A percentile compares a stretch with the other conserved stretches of the same genome.
phyloP scores from a whole-genome alignment of 2,888 invertebrate species.

The Chrysina gloriosa region DNA sequence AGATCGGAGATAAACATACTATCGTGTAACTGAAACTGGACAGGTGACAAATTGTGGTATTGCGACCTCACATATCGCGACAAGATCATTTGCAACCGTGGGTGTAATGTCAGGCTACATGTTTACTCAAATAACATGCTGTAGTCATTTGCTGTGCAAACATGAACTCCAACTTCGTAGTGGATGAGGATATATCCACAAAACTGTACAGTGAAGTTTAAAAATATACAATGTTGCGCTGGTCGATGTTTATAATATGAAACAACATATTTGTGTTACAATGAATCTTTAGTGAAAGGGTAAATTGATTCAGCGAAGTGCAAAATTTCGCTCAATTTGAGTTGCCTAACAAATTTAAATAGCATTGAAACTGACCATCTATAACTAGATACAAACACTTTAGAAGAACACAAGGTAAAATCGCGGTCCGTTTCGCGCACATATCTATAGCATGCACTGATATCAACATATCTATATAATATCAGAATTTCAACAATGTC shows the following conservation, averaged over 20 bases:
- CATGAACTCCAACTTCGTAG: slow-evolving; percentile 38
- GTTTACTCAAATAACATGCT: slow-evolving; percentile 43
- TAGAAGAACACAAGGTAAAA: no score
- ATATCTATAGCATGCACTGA: no score
- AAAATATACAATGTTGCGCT: background rate
- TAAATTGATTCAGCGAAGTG: no score
- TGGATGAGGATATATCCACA: background rate
- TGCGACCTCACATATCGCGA: slow-evolving; percentile 44
- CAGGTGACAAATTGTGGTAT: slow-evolving; percentile 43
- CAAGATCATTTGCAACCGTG: slow-evolving; percentile 45
- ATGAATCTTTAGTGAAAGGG: no score
- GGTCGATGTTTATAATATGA: background rate
- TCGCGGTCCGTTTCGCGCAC: no score
- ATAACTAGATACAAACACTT: no score
- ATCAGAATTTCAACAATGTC: no score
- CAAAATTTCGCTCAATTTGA: no score
- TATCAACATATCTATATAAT: no score
- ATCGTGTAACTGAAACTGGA: slow-evolving; percentile 40
- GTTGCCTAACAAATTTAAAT: no score
- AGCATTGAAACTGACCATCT: no score
- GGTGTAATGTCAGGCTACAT: slow-evolving; percentile 42
- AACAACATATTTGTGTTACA: background rate
- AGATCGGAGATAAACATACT: slow-evolving; percentile 16
- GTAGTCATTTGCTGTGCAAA: slow-evolving; percentile 44
- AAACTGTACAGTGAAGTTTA: background rate